Base-by-base conservation (phyloP, 1,140 invertebrate species). In the Panulirus ornatus region DNA sequence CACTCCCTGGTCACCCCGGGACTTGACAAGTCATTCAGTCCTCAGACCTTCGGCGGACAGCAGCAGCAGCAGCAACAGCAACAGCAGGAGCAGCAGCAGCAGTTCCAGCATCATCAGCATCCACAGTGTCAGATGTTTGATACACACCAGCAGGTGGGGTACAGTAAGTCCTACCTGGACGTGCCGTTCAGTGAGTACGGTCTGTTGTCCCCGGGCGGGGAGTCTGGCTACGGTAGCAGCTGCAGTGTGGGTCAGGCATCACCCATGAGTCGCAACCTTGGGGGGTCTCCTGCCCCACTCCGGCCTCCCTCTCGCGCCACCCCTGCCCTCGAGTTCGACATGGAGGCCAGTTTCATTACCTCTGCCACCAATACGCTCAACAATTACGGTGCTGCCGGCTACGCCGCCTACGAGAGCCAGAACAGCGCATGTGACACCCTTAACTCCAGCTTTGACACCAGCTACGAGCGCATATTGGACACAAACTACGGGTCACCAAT, bases 91-190 rank as follows among this genome's bases (percentile, higher is more conserved):
- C 30, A 51, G 58, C 54, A 63, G 38, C 86, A 66, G 38, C 86
- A 88, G 19, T 34, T 34, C 40, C 78, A 44, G 38, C 58, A 78
- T 19, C 84, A 75, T 16, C 86, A 88, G 70, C 79, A 83, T 47
- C 19, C 73, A 66, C 85, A 83, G 44, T 75, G 83, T 83, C 88
- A 89, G 88, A 89, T 89, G 88, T 89, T 75, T 75, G 88, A 84
- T 27, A 75, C 88, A 38, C 88, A 38, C 1, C 78, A 89, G 42
- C 87, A 82, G 66, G 54, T 38, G n/a, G 88, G 63, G 19, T 89
- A 58, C 79, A 89, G 14, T 30, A 89, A 89, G 79, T 36, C 78
- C 87, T 73, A 75, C 70, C 70, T 84, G 66, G 81, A 83, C 22
- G 88, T 84, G 22, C 66, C 81, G 34, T 89, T 54, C 79, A 36